Evolutionary conservation across 2,797 vertebrate genomes (phyloP), one percentile per base, ranked within the genome.

Genomic region (Tangara arthus): DNA sequence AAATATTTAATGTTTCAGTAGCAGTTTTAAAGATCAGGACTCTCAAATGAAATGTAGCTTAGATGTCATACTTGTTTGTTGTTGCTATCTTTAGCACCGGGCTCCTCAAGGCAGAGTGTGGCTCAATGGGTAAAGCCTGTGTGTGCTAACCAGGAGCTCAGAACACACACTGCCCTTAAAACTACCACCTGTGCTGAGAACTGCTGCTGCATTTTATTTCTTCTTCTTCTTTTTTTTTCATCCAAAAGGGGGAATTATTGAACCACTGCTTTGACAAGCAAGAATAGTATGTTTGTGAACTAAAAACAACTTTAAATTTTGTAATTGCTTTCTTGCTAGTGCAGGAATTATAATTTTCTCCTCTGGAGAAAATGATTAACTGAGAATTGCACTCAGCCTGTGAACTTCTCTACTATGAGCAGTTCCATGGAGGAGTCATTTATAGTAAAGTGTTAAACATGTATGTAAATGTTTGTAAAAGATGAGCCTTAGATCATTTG

Each of bases 401-500:
- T 63, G 52, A 94, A 75, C 20, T 53, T 90, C 52, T 65, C 16
- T 61, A 6, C n/a, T 83, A 6, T 12, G 47, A 69, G 44, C 35
- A 66, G 30, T 61, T 91, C 59, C 12, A 4, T 8, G 9, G 50
- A 86, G 59, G 46, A 81, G 15, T 83, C 27, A 72, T 15, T 87
- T 60, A n/a, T 18, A 72, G 18, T 34, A 53, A 73, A 64, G 49
- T 50, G 35, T 89, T 77, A 89, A 92, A n/a, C 27, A 12, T 20
- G 35, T 76, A 34, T 42, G 23, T 28, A 81, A 90, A 84, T 82
- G 34, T 87, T 94, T 82, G 61, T 30, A 47, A 77, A 95, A 91
- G 61, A 92, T 80, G 90, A 89, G 15, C 12, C 12, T 23, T 57
- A 81, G 73, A 63, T 69, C 1, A 47, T 84, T 92, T 82, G n/a